These are phyloP conservation scores for Bombylius major DNA, from an alignment of 2,888 invertebrate species.

Conservation along the genomic window DNA sequence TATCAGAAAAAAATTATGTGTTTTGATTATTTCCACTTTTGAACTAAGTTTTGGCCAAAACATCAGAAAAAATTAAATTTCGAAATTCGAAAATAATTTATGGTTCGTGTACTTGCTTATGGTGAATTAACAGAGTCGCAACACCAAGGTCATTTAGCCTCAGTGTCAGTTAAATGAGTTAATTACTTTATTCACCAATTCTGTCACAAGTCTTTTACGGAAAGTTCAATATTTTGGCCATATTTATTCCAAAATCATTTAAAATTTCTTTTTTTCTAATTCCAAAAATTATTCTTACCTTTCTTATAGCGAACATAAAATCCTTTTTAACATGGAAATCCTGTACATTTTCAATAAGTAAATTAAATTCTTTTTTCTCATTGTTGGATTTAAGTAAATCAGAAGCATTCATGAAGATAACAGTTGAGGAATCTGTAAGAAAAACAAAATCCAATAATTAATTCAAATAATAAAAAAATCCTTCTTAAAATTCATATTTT, in stretches of 20 bases:
- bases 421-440: constrained; percentile 18
- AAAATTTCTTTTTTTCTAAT: too few relatives aligned
- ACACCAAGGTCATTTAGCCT: too few relatives aligned
- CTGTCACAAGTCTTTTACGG: too few relatives aligned
- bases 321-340: constrained; percentile 75
- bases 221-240: too few relatives aligned
- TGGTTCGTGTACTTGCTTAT: too few relatives aligned
- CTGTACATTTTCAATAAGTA: constrained; percentile 53
- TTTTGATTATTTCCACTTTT: constrained; percentile 8
- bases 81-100: too few relatives aligned
- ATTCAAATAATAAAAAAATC: not conserved
- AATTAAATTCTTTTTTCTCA: constrained; percentile 15
- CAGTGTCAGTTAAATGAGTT: too few relatives aligned
- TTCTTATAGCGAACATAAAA: constrained; percentile 73
- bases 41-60: not conserved
- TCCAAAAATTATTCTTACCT: constrained; percentile 21
- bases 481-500: not conserved
- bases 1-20: not conserved
- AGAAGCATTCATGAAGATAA: constrained; percentile 20
- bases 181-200: too few relatives aligned
- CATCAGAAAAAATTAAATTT: not conserved
- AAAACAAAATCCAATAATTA: not conserved
- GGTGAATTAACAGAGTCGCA: too few relatives aligned
- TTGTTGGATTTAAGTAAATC: constrained; percentile 14
- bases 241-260: too few relatives aligned